A percentile compares a stretch with the other conserved stretches of the same genome.
These are phyloP conservation scores for Augochlora pura DNA, from an alignment of 1,140 invertebrate species.

Conservation along the genomic window DNA sequence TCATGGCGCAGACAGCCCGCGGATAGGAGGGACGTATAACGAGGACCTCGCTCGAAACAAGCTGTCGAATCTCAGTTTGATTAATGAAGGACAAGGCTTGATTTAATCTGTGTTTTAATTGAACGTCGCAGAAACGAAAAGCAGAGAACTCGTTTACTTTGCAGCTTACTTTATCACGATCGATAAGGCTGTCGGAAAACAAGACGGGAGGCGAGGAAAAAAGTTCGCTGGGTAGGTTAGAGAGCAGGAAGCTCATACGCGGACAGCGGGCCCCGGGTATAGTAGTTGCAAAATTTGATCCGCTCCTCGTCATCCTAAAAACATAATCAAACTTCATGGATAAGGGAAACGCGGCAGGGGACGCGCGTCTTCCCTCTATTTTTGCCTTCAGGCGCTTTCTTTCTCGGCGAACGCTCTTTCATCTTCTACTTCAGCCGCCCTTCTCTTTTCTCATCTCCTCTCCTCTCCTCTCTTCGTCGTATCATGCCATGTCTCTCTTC, in stretches of 20 bases:
- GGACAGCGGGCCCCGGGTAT: constrained; percentile 15
- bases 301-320: constrained; percentile 57
- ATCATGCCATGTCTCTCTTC: background rate
- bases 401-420: constrained; percentile 58
- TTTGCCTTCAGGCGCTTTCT: constrained; percentile 51
- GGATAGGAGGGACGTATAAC: background rate
- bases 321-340: constrained; percentile 67
- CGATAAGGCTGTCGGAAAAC: constrained; percentile 25
- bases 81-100: constrained; percentile 18
- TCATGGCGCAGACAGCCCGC: too few species aligned
- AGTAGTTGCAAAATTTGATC: constrained; percentile 62
- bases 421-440: constrained; percentile 58
- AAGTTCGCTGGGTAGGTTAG: background rate
- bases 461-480: background rate
- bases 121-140: constrained; percentile 10
- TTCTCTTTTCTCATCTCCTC: background rate
- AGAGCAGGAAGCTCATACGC: constrained; percentile 28
- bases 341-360: constrained; percentile 38
- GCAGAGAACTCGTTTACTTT: constrained; percentile 20
- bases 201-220: constrained; percentile 14
- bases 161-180: constrained; percentile 20
- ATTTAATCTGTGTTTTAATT: constrained; percentile 26
- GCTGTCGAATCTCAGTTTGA: constrained; percentile 13
- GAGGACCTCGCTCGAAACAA: background rate
- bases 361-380: constrained; percentile 49